Percentiles rank a stretch among this genome's conserved stretches.
Evolutionary conservation across 2,797 vertebrate genomes (phyloP).

Genomic region (Squalus acanthias): DNA sequence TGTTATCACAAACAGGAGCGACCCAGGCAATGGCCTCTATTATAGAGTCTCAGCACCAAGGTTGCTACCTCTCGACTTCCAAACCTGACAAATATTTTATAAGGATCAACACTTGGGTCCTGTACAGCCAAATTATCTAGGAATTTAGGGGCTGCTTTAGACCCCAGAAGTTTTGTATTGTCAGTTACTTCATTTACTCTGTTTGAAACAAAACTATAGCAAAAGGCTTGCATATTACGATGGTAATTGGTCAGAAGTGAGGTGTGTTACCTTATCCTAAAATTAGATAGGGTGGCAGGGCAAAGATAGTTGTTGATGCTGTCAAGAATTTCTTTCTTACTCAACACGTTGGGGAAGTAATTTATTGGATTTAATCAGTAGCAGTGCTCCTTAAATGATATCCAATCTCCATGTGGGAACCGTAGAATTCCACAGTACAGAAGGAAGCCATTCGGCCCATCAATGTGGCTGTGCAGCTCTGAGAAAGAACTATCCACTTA

Average conservation of each 20-base stretch:
- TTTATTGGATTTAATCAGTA: background rate
- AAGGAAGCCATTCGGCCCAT: background rate
- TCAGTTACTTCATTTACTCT: background rate
- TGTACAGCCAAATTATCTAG: background rate
- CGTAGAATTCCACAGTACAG: background rate
- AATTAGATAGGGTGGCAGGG: background rate
- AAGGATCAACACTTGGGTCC: background rate
- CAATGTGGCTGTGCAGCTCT: background rate
- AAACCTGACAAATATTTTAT: slow-evolving; percentile 7
- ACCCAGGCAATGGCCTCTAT: slow-evolving; percentile 17
- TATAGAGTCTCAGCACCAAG: background rate
- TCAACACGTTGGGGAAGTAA: background rate
- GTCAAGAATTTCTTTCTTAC: background rate
- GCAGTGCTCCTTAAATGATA: background rate
- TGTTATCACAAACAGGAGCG: background rate
- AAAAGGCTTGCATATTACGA: too few species aligned
- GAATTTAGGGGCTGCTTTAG: background rate
- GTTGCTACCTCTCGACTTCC: background rate
- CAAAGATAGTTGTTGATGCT: background rate
- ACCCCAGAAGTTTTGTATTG: background rate
- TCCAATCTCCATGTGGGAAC: background rate
- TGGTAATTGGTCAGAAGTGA: background rate
- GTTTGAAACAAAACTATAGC: background rate
- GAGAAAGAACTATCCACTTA: background rate
- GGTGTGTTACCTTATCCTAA: background rate